A percentile compares a stretch with the other conserved stretches of the same genome.
Evolutionary conservation across 92 coral and sea anemone species (phyloP).

Genomic region (Metridium senile): DNA sequence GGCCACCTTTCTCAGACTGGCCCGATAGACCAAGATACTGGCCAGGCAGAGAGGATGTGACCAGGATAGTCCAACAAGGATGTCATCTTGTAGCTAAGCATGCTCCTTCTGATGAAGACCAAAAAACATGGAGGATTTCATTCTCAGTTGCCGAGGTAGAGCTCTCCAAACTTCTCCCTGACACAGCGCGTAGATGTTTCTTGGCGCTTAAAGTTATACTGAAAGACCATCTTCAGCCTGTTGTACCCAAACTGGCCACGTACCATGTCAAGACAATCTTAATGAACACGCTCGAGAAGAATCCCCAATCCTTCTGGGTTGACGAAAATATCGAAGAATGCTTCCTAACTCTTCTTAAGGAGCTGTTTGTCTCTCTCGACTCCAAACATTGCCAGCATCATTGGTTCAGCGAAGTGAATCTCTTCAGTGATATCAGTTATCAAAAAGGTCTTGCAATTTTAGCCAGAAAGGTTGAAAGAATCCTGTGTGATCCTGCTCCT

Average conservation of each 20-base stretch:
- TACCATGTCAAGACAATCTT: conserved; percentile 53
- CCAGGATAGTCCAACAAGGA: conserved; percentile 38
- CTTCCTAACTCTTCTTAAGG: conserved; percentile 23
- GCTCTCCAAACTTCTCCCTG: conserved; percentile 48
- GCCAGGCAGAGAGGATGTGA: conserved; percentile 41
- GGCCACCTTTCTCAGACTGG: conserved; percentile 56
- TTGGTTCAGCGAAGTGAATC: conserved; percentile 43
- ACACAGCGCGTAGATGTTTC: conserved; percentile 53
- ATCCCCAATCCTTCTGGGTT: conserved; percentile 37
- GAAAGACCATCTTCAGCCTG: conserved; percentile 52
- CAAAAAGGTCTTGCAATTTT: background rate
- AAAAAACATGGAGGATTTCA: conserved; percentile 57
- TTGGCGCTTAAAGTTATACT: conserved; percentile 48
- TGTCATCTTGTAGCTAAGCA: conserved; percentile 52
- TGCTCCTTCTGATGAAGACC: conserved; percentile 20
- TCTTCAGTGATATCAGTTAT: conserved; percentile 20
- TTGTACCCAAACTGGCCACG: conserved; percentile 12
- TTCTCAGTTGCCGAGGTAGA: conserved; percentile 51
- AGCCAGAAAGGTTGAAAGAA: conserved; percentile 20
- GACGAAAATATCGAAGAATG: conserved; percentile 48
- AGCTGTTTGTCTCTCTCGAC: conserved; percentile 21
- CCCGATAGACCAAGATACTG: conserved; percentile 25
- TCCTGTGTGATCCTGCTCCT: conserved; percentile 32
- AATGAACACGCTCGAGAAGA: conserved; percentile 41
- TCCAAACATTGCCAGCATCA: conserved; percentile 24